Percentiles rank a stretch among this genome's conserved stretches.
These are phyloP conservation scores for Leptinotarsa juncta DNA, from an alignment of 2,888 invertebrate species.

Conservation along the genomic window DNA sequence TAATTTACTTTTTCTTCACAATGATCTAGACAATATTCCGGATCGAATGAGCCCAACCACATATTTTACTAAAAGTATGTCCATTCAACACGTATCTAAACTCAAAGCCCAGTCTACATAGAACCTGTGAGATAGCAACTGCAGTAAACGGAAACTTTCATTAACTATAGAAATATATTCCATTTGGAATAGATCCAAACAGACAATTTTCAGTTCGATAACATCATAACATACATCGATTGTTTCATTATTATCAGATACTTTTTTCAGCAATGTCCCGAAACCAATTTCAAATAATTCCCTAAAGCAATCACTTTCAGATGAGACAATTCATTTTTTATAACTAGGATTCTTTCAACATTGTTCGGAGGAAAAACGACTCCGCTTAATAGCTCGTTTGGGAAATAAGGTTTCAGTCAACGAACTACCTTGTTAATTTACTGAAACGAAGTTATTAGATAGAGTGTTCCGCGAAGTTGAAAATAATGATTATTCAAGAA, in stretches of 20 bases:
- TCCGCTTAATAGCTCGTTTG: constrained; percentile 36
- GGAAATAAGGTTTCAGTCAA: constrained; percentile 38
- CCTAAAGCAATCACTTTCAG: constrained; percentile 37
- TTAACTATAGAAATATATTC: too few relatives aligned
- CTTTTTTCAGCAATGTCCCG: background rate
- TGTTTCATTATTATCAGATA: background rate
- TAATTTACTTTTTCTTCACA: too few relatives aligned
- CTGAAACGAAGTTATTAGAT: constrained; percentile 28
- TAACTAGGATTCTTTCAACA: constrained; percentile 35
- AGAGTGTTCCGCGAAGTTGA: constrained; percentile 20
- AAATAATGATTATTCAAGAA: constrained; percentile 34
- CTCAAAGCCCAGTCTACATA: too few relatives aligned
- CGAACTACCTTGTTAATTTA: constrained; percentile 36
- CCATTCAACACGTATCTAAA: too few relatives aligned
- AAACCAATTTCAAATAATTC: constrained; percentile 17
- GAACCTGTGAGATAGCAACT: too few relatives aligned
- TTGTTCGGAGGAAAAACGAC: constrained; percentile 33
- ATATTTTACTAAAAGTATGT: too few relatives aligned
- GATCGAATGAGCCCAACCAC: too few relatives aligned
- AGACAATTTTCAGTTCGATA: background rate
- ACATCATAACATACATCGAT: background rate
- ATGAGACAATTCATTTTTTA: constrained; percentile 38
- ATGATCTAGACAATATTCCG: too few relatives aligned
- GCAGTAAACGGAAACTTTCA: too few relatives aligned
- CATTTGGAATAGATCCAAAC: background rate